A percentile compares a stretch with the other conserved stretches of the same genome.
phyloP scores from a whole-genome alignment of 2,797 vertebrate species.

The Hylomyscus alleni region DNA sequence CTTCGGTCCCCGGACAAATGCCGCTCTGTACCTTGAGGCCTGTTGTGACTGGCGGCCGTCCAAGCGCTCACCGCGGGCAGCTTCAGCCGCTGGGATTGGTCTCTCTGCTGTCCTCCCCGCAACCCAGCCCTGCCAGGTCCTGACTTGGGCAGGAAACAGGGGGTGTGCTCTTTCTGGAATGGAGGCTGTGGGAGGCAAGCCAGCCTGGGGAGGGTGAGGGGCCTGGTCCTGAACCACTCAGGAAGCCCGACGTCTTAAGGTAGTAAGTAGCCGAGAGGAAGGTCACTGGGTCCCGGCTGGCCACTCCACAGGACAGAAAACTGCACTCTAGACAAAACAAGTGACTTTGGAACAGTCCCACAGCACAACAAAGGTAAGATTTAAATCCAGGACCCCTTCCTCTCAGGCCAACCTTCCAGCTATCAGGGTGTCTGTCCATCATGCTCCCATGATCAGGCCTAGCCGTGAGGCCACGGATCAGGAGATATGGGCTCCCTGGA shows the following conservation, averaged over 20 bases:
- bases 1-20: conserved; percentile 62
- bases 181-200: conserved; percentile 47
- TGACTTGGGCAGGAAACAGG: conserved; percentile 55
- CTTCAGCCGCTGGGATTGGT: conserved; percentile 48
- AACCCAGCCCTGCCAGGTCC: conserved; percentile 56
- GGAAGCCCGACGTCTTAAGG: not conserved
- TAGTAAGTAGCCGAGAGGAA: not conserved
- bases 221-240: not conserved
- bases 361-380: conserved; percentile 1
- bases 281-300: not conserved
- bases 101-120: conserved; percentile 29
- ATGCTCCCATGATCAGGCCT: not conserved
- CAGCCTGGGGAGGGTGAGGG: not conserved
- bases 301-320: not conserved
- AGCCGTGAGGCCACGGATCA: not conserved
- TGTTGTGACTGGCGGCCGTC: conserved; percentile 70
- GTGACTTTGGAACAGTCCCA: not conserved
- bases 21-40: conserved; percentile 73
- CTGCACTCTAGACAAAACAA: not conserved
- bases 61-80: conserved; percentile 36
- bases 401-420: not conserved
- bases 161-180: conserved; percentile 68
- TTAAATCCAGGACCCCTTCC: not conserved
- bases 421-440: not conserved
- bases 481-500: not conserved